Percentiles rank a stretch among this genome's conserved stretches.
These are phyloP conservation scores for Porites cylindrica DNA, from an alignment of 92 coral and sea anemone species.

Conservation along the genomic window DNA sequence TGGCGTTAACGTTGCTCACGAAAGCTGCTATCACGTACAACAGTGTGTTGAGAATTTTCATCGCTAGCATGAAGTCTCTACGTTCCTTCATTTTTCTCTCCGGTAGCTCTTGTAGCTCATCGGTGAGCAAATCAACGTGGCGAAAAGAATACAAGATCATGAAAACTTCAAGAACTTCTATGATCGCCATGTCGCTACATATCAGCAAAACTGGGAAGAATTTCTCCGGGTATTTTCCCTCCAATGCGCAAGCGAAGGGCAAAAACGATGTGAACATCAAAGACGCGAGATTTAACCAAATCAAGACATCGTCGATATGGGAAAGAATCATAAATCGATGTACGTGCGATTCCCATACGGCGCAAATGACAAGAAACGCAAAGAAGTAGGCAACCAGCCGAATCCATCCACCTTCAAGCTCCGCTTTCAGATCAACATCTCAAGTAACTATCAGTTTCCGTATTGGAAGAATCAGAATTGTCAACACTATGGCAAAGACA, in stretches of 20 bases:
- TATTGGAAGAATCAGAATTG: conserved; percentile 91
- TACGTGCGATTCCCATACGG: conserved; percentile 98
- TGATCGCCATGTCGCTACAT: conserved; percentile 78
- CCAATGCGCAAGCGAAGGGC: conserved; percentile 90
- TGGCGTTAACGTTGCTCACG: conserved; percentile 67
- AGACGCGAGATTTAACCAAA: conserved; percentile 91
- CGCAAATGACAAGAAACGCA: conserved; percentile 90
- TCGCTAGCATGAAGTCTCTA: conserved; percentile 83
- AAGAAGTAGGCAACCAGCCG: conserved; percentile 80
- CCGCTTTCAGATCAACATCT: conserved; percentile 56
- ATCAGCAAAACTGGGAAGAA: conserved; percentile 80
- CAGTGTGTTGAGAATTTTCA: conserved; percentile 82
- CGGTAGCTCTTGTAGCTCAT: conserved; percentile 79
- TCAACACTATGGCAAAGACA: conserved; percentile 94
- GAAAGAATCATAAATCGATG: conserved; percentile 92
- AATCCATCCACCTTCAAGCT: conserved; percentile 77
- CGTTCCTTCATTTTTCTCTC: conserved; percentile 75
- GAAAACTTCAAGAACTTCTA: conserved; percentile 83
- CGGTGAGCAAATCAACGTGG: conserved; percentile 70
- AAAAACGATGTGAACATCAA: conserved; percentile 90
- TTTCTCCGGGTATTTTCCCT: conserved; percentile 76
- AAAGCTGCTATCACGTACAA: conserved; percentile 81
- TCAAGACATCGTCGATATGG: conserved; percentile 89
- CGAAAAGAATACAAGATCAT: conserved; percentile 87
- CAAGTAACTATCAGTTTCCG: conserved; percentile 64